Conservation (phyloP, 2,888 invertebrate genomes). For the Sminthurinus aureus region DNA sequence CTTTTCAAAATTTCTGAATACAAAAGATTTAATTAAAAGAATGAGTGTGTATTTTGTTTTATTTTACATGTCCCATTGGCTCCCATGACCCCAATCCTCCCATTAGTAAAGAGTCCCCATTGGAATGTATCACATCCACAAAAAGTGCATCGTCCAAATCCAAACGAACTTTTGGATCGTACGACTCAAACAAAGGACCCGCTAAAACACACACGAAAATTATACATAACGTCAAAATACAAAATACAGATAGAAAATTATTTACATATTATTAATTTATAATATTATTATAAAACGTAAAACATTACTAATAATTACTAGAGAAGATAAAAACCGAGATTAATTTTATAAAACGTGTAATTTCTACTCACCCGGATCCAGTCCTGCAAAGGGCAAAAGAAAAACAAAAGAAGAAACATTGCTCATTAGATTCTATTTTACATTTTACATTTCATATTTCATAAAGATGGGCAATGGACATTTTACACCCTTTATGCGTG, state of each 20-base stretch:
- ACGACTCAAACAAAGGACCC: slow-evolving; percentile 89
- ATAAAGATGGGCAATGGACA: no score
- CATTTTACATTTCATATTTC: no score
- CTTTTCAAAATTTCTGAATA: no score
- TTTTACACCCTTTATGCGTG: no score
- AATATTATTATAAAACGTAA: no score
- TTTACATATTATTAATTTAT: no score
- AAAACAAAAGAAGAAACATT: neutral
- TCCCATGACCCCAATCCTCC: slow-evolving; percentile 90
- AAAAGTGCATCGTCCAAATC: slow-evolving; percentile 84
- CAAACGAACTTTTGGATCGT: slow-evolving; percentile 82
- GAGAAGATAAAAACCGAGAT: no score
- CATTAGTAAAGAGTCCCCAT: slow-evolving; percentile 89
- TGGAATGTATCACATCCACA: slow-evolving; percentile 93
- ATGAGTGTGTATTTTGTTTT: slow-evolving; percentile 61
- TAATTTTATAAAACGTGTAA: no score
- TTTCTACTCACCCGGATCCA: slow-evolving; percentile 41
- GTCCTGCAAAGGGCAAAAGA: slow-evolving; percentile 66
- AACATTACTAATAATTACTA: no score
- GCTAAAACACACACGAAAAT: slow-evolving; percentile 64
- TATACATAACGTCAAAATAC: no score
- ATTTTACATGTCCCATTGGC: slow-evolving; percentile 79
- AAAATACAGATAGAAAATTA: no score
- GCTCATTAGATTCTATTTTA: no score
- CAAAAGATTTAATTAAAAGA: neutral